These are phyloP conservation scores for Antheraea yamamai DNA, from an alignment of 2,888 invertebrate genomes.

Conservation along the genomic window DNA sequence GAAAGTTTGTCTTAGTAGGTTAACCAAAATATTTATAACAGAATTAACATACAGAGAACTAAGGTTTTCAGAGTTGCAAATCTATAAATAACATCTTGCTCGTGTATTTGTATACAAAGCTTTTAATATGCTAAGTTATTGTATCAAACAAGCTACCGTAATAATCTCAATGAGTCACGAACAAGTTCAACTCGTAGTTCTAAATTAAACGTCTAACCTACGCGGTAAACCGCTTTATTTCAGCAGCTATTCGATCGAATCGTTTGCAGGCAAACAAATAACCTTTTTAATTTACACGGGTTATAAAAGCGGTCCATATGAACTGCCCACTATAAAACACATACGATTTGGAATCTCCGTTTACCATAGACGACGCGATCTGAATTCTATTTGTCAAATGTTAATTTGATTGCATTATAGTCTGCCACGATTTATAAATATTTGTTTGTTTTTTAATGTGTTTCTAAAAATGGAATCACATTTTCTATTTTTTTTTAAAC, in stretches of 20 bases:
- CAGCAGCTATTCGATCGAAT: not conserved
- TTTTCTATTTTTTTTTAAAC: too few relatives aligned
- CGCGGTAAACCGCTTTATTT: not conserved
- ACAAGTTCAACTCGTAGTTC: not conserved
- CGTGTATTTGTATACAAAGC: not conserved
- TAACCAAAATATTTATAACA: not conserved
- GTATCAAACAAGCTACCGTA: conserved; percentile 6
- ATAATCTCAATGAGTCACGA: conserved; percentile 1
- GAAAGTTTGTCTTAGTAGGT: too few relatives aligned
- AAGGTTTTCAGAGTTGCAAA: not conserved
- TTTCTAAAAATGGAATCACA: too few relatives aligned
- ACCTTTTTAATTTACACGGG: not conserved
- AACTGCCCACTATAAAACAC: conserved; percentile 19
- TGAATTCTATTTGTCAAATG: conserved; percentile 6
- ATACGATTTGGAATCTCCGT: conserved; percentile 18
- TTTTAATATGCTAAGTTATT: not conserved
- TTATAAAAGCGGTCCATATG: not conserved
- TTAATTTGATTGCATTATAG: not conserved
- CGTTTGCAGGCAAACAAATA: too few relatives aligned
- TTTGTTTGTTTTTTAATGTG: not conserved
- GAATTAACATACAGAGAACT: not conserved
- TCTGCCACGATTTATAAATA: not conserved
- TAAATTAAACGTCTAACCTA: conserved; percentile 16
- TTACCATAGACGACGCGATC: conserved; percentile 15
- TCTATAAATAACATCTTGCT: not conserved